Base-by-base conservation (phyloP, 2,888 invertebrate species). In the Mystacides longicornis region DNA sequence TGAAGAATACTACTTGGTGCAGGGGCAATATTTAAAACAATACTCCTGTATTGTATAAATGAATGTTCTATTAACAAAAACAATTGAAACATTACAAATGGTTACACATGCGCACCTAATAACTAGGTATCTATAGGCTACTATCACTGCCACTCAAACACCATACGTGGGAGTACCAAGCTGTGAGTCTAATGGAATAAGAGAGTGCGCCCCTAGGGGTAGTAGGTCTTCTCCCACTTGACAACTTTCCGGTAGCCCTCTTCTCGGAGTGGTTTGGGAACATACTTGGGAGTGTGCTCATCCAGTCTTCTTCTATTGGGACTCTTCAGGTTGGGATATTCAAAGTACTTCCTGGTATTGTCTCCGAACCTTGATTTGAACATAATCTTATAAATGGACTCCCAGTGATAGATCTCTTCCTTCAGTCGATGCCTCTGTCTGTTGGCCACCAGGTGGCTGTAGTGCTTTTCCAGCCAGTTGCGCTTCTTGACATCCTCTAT, bases 371-470 rank as follows among this genome's bases (percentile, higher is more conserved):
- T 75, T 0, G 84, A 87, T 11, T 87, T 79, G 64, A 83, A 73
- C 65, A 85, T 72, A 19, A 87, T 81, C 68, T 89, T 86, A 68
- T 90, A 93, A 60, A 93, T 86, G 61, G 80, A 80, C 67, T 93
- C 90, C 93, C 93, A 94, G 55, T 82, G 68, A 65, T 87, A 86
- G 31, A 85, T 73, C 73, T 93, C 91, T 20, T 89, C 86, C 11
- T 70, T 56, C 46, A 81, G 69, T 19, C 77, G 72, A 65, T 82
- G 80, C 55, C 81, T 77, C 0, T 83, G 82, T 61, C 87, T 79
- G 66, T 88, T 87, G 1, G 86, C 74, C 52, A 81, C 74, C 61
- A 92, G 66, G 67, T 82, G 77, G 66, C 89, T 89, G 64, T 85
- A 89, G 54, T 71, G 74, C 1, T 73, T 65, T 67, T 89, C 88